These are phyloP conservation scores for Allygus modestus DNA, from an alignment of 2,888 invertebrate species.

Conservation along the genomic window DNA sequence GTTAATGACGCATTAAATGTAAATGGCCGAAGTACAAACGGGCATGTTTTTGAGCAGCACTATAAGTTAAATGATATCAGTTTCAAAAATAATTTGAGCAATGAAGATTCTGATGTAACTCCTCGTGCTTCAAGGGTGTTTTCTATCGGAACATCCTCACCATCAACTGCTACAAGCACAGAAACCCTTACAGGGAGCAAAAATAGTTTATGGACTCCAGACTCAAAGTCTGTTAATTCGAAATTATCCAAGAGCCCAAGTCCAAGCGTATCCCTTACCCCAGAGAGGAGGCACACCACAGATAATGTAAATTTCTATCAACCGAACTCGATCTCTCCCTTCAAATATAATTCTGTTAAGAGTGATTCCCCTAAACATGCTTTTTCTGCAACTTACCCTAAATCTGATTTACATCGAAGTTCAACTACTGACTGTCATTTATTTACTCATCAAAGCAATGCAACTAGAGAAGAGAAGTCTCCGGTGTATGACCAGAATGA, in stretches of 20 bases:
- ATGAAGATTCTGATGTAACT: constrained; percentile 62
- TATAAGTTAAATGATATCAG: background rate
- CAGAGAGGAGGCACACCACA: constrained; percentile 69
- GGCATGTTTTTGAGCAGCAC: background rate
- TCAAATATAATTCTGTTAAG: constrained; percentile 14
- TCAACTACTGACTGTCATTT: constrained; percentile 47
- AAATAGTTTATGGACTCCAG: constrained; percentile 49
- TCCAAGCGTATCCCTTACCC: constrained; percentile 45
- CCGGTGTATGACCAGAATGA: constrained; percentile 24
- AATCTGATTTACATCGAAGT: constrained; percentile 34
- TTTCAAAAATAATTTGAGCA: constrained; percentile 34
- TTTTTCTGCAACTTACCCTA: constrained; percentile 4
- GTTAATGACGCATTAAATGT: constrained; percentile 73
- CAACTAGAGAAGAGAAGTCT: background rate
- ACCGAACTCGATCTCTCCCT: constrained; percentile 12
- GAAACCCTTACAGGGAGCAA: constrained; percentile 73
- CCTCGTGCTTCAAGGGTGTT: constrained; percentile 58
- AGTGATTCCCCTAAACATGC: background rate
- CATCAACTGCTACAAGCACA: constrained; percentile 70
- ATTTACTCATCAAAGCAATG: constrained; percentile 20
- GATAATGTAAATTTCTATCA: constrained; percentile 2
- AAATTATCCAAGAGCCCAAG: constrained; percentile 31
- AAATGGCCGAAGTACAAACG: background rate
- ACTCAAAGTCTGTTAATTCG: constrained; percentile 24
- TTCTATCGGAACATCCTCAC: constrained; percentile 47